These are phyloP conservation scores for Syrrhaptes paradoxus DNA, from an alignment of 2,113 vertebrate species.

Conservation along the genomic window DNA sequence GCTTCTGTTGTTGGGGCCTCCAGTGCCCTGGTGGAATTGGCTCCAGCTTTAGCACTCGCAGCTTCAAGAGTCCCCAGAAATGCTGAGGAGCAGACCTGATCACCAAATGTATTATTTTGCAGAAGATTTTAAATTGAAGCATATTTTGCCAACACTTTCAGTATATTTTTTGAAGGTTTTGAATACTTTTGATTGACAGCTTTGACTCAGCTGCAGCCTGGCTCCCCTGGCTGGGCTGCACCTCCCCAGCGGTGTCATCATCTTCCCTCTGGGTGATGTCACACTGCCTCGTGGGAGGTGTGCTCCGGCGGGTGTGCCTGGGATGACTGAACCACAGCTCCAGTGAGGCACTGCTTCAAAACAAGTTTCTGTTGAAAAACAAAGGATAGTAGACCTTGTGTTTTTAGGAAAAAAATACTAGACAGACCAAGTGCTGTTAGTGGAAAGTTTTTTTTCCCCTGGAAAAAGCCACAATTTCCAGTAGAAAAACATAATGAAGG, in stretches of 20 bases:
- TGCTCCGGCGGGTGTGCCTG: background rate
- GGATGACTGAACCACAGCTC: background rate
- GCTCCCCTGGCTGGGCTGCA: background rate
- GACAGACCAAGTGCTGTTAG: background rate
- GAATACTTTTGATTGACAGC: background rate
- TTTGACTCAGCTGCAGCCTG: background rate
- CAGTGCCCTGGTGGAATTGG: background rate
- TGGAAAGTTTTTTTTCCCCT: background rate
- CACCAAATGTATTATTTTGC: background rate
- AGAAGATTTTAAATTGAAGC: background rate
- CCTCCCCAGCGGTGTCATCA: background rate
- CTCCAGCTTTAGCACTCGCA: background rate
- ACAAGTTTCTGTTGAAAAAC: background rate
- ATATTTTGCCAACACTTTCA: background rate
- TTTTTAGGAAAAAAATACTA: background rate
- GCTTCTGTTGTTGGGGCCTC: background rate
- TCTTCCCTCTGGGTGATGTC: background rate
- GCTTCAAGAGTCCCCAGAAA: background rate
- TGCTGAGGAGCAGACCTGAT: background rate
- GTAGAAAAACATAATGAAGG: background rate
- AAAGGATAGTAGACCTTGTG: background rate
- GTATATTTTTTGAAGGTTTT: background rate
- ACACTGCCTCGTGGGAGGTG: background rate
- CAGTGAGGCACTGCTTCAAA: background rate
- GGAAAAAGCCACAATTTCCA: background rate